Conservation (phyloP, 53 echinoderm and acorn worm genomes). For the Antedon mediterranea region DNA sequence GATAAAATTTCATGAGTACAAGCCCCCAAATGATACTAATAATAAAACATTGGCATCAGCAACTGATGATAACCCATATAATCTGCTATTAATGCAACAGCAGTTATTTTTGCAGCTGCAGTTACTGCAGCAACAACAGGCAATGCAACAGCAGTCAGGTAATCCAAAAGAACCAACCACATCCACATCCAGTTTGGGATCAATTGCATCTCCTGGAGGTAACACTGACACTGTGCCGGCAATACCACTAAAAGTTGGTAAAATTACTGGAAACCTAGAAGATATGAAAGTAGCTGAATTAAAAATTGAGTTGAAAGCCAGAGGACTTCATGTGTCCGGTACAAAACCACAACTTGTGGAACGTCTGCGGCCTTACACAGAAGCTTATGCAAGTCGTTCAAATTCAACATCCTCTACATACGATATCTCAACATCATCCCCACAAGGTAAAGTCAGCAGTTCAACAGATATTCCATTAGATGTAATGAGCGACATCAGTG, state of each 20-base stretch:
- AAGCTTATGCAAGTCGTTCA: slow-evolving; percentile 15
- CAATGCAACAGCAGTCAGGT: slow-evolving; percentile 28
- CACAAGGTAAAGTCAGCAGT: slow-evolving; percentile 65
- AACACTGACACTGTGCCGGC: slow-evolving; percentile 11
- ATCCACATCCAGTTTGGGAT: slow-evolving; percentile 1
- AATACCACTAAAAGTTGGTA: slow-evolving; percentile 31
- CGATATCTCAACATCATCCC: slow-evolving; percentile 5
- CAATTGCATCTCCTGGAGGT: not conserved
- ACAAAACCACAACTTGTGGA: slow-evolving; percentile 93
- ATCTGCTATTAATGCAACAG: slow-evolving; percentile 82
- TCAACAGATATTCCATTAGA: slow-evolving; percentile 64
- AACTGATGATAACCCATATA: slow-evolving; percentile 47
- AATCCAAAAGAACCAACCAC: slow-evolving; percentile 32
- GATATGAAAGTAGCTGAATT: slow-evolving; percentile 98
- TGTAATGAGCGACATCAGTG: slow-evolving; percentile 38
- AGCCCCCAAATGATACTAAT: slow-evolving; percentile 82
- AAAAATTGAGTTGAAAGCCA: slow-evolving; percentile 70
- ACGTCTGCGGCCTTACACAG: slow-evolving; percentile 49
- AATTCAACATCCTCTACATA: slow-evolving; percentile 10
- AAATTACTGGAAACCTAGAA: slow-evolving; percentile 51
- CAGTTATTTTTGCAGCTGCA: slow-evolving; percentile 89
- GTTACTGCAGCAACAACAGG: slow-evolving; percentile 75
- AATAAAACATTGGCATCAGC: slow-evolving; percentile 41
- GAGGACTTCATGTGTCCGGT: slow-evolving; percentile 91
- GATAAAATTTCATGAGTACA: slow-evolving; percentile 99